Percentiles rank a stretch among this genome's conserved stretches.
These are phyloP conservation scores for Acronicta leporina DNA, from an alignment of 2,888 invertebrate species.

Conservation along the genomic window DNA sequence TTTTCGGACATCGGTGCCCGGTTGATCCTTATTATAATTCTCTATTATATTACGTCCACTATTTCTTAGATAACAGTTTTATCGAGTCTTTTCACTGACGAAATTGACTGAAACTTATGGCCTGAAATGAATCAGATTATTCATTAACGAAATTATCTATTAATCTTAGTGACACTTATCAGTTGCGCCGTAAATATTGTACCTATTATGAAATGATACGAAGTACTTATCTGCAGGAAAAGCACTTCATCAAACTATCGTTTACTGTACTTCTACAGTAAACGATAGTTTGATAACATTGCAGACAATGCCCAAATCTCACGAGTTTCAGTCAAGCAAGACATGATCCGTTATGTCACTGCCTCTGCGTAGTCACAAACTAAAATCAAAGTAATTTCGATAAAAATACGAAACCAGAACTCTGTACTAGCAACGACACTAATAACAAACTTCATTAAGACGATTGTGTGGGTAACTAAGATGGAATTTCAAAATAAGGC, in stretches of 20 bases:
- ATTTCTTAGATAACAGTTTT: no score
- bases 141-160: neutral
- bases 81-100: no score
- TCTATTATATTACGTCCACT: no score
- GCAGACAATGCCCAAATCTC: conserved; percentile 66
- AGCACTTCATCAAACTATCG: no score
- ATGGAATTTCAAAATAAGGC: conserved; percentile 43
- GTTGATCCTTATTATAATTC: no score
- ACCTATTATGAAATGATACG: no score
- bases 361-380: conserved; percentile 42
- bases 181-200: no score
- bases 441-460: conserved; percentile 31
- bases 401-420: conserved; percentile 41
- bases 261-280: no score
- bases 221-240: no score
- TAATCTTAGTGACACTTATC: neutral
- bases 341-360: conserved; percentile 57
- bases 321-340: conserved; percentile 60
- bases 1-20: neutral
- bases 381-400: conserved; percentile 28
- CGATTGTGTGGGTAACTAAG: conserved; percentile 26
- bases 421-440: conserved; percentile 29
- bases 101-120: no score
- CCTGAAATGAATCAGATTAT: no score
- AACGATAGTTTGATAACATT: conserved; percentile 59